Conservation (phyloP, 2,888 invertebrate species). For the Tolmerus cingulatus region DNA sequence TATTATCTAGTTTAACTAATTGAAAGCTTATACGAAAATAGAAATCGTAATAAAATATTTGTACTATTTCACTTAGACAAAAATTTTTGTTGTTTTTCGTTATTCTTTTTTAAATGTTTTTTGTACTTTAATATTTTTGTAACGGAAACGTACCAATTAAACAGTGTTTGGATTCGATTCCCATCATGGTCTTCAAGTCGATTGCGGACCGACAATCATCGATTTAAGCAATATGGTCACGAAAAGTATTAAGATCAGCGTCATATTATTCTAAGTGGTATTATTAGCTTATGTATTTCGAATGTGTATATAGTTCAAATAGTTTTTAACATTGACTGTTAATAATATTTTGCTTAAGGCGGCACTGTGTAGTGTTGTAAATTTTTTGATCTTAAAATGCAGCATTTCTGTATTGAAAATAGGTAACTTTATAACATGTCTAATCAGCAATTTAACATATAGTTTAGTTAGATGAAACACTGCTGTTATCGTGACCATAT, state of each 20-base stretch:
- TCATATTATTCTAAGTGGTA: not conserved
- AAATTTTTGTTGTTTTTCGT: not conserved
- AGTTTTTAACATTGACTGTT: not conserved
- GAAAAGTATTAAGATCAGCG: not conserved
- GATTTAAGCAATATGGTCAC: not conserved
- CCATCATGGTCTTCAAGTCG: not conserved
- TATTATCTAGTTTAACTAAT: constrained; percentile 2
- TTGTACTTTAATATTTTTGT: not conserved
- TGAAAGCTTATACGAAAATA: not conserved
- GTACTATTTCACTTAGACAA: not conserved
- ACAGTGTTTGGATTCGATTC: not conserved
- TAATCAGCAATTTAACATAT: not conserved
- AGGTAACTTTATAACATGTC: not conserved
- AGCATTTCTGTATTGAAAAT: not conserved
- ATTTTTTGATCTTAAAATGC: not conserved
- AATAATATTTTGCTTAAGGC: not conserved
- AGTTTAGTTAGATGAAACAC: not conserved
- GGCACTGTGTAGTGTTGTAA: not conserved
- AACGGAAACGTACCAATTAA: not conserved
- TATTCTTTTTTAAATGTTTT: not conserved
- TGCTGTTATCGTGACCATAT: not conserved
- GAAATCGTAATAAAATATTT: not conserved
- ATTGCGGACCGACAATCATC: not conserved
- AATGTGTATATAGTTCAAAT: not conserved
- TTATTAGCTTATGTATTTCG: not conserved